A percentile compares a stretch with the other conserved stretches of the same genome.
Conservation (phyloP, 2,113 vertebrate genomes). For the Dasyprocta punctata region DNA sequence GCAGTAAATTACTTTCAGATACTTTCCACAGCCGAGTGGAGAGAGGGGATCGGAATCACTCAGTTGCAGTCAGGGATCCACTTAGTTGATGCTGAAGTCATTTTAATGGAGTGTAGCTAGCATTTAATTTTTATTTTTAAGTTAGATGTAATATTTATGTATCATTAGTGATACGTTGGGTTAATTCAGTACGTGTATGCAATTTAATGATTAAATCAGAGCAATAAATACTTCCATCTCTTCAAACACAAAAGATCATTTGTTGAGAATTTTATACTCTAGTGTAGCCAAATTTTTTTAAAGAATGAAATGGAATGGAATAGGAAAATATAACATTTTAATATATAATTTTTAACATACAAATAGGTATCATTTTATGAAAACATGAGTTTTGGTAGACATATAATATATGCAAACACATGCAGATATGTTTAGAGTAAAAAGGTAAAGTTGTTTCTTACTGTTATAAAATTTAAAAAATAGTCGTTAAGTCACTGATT, state of each 20-base stretch:
- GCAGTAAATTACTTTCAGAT: constrained; percentile 12
- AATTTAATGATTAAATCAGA: not conserved
- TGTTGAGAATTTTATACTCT: not conserved
- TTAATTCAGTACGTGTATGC: not conserved
- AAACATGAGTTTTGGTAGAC: not conserved
- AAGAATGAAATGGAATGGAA: not conserved
- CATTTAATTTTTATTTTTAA: not conserved
- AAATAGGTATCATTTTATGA: not conserved
- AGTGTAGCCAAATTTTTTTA: not conserved
- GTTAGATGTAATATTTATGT: not conserved
- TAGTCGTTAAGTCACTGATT: not conserved
- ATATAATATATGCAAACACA: rapidly evolving
- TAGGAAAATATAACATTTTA: constrained; percentile 17
- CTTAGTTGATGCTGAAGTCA: constrained; percentile 13
- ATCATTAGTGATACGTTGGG: not conserved
- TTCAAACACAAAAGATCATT: not conserved
- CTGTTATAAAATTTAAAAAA: not conserved
- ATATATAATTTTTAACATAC: not conserved
- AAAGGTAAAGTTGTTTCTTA: constrained; percentile 28
- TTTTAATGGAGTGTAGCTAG: not conserved
- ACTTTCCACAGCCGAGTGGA: not conserved
- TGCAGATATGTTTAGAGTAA: not conserved
- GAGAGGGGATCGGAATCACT: not conserved
- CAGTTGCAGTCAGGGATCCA: not conserved
- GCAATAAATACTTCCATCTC: not conserved